Base-by-base conservation (phyloP, 2,888 invertebrate species). In the Drosophila borealis region DNA sequence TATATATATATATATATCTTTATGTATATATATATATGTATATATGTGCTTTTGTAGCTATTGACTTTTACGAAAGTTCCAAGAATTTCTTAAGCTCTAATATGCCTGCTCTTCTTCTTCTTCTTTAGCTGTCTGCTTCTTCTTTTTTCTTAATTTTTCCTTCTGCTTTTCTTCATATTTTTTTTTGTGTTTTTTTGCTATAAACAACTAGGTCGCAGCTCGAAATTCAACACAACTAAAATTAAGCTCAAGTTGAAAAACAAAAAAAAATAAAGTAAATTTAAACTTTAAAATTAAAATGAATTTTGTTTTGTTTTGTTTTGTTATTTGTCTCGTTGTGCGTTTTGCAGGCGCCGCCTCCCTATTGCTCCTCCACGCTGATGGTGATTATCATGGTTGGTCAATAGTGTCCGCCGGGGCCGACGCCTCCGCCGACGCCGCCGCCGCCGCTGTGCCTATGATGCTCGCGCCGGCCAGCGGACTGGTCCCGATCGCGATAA, bases 311-410 rank as follows among this genome's bases (percentile, higher is more conserved):
- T 51, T 74, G 53, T 67, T 63, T 76, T 68, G 59, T 74, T 50
- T 56, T 63, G 42, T 61, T 70, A 50, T 53, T 66, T 42, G 10
- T 42, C 6, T 41, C 17, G 41, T 13, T 41, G 8, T 25, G 25
- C 25, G 25, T 1, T 4, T 21, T 50, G 21, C 61, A 63, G 46
- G 49, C 44, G 54, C 29, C 66, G 74, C 63, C 74, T 71, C 77
- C 70, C 79, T 92, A 78, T 73, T 76, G 89, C 81, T 92, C 92
- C 81, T 92, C 92, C 90, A 92, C 89, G 76, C 92, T 92, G 73
- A 92, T 92, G 81, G 92, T 92, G 57, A 92, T 92, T 76, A 92
- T 89, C 92, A 92, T 92, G 78, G 92, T 92, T 82, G 91, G 92
- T 93, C 92, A 93, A 91, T 93, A 93, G 77, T 92, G 92, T 76